Evolutionary conservation across 2,888 invertebrate species (phyloP).

Genomic region (Parnassius apollo): DNA sequence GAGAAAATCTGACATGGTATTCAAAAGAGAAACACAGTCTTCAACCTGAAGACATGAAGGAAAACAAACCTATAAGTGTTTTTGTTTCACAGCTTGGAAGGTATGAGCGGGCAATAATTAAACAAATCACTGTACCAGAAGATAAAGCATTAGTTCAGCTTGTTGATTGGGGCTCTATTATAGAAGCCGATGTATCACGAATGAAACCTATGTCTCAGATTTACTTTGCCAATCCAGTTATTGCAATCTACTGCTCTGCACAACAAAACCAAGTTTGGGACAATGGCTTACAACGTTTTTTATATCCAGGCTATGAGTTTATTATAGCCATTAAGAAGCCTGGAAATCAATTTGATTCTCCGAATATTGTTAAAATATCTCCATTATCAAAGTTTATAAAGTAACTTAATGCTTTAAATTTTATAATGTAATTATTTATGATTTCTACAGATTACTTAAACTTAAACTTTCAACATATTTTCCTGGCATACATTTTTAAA

Average conservation of each 20-base stretch:
- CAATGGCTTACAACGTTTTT: slow-evolving; percentile 25
- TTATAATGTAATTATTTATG: too few relatives aligned
- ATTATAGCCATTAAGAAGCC: slow-evolving; percentile 29
- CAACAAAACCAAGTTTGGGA: slow-evolving; percentile 29
- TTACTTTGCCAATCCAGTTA: slow-evolving; percentile 29
- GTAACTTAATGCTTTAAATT: too few relatives aligned
- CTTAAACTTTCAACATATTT: too few relatives aligned
- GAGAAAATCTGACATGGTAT: slow-evolving; percentile 32
- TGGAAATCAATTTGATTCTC: slow-evolving; percentile 31
- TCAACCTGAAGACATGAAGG: slow-evolving; percentile 29
- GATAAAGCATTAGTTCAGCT: slow-evolving; percentile 34
- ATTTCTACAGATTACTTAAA: too few relatives aligned
- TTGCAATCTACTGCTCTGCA: slow-evolving; percentile 34
- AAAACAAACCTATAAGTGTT: slow-evolving; percentile 34
- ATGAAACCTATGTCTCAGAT: slow-evolving; percentile 35
- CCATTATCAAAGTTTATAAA: slow-evolving; percentile 8
- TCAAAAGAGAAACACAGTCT: slow-evolving; percentile 30
- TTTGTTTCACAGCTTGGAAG: slow-evolving; percentile 26
- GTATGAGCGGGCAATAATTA: slow-evolving; percentile 40
- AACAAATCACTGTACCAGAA: slow-evolving; percentile 29
- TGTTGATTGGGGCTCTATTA: slow-evolving; percentile 39
- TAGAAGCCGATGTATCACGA: slow-evolving; percentile 29
- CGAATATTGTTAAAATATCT: slow-evolving; percentile 30
- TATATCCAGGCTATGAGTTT: slow-evolving; percentile 34
- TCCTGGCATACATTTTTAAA: too few relatives aligned